Conservation (phyloP, 2,797 vertebrate species). For the Cynopterus sphinx region DNA sequence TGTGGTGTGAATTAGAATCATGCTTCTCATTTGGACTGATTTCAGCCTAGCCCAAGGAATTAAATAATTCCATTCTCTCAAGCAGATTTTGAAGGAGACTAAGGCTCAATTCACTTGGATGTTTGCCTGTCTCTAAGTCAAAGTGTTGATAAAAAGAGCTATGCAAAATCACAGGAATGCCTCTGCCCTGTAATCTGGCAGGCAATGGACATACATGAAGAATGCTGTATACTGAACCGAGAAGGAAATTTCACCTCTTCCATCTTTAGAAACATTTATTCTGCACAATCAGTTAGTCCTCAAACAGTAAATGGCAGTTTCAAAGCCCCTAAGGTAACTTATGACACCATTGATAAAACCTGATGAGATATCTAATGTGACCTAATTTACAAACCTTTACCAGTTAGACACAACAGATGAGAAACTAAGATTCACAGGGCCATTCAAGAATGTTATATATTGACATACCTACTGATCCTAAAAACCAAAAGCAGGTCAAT, state of each 20-base stretch:
- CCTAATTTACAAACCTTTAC: background rate
- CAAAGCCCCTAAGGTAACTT: background rate
- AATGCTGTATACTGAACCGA: background rate
- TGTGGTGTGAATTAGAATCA: background rate
- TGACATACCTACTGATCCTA: background rate
- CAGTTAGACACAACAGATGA: background rate
- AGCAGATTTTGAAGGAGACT: background rate
- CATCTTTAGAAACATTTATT: background rate
- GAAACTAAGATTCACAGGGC: background rate
- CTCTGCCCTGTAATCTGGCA: background rate
- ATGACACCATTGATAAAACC: slow-evolving; percentile 20
- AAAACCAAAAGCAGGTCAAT: background rate
- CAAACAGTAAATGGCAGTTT: background rate
- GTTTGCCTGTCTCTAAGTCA: background rate
- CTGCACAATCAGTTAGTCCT: background rate
- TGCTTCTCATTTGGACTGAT: background rate
- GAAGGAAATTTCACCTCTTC: background rate
- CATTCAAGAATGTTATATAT: background rate
- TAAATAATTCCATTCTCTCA: background rate
- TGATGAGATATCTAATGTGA: background rate
- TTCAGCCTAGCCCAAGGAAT: background rate
- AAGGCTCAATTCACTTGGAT: background rate
- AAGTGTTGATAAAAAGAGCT: background rate
- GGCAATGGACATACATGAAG: background rate
- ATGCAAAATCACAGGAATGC: slow-evolving; percentile 1